Conservation (phyloP, 1,140 invertebrate species). For the Monochamus saltuarius region DNA sequence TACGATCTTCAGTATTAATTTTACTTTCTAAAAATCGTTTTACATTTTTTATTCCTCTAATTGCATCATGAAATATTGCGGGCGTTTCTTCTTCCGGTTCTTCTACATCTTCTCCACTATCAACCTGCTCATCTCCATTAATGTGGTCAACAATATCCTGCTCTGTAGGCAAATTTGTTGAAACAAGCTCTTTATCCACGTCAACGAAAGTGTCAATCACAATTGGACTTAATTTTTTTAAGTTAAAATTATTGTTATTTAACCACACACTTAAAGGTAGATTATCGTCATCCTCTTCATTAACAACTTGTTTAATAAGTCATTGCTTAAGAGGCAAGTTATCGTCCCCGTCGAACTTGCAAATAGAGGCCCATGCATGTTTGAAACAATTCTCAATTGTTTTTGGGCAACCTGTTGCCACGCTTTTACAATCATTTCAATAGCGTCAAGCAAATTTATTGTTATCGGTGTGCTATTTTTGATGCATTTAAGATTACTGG, state of each 20-base stretch:
- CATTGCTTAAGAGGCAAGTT: no score
- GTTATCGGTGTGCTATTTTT: constrained; percentile 2
- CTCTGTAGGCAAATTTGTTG: not conserved
- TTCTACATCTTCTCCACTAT: not conserved
- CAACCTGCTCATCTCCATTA: not conserved
- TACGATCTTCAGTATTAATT: not conserved
- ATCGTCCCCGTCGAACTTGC: no score
- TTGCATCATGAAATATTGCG: not conserved
- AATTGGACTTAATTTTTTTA: not conserved
- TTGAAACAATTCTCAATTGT: no score
- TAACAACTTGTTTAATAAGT: no score
- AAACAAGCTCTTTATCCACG: not conserved
- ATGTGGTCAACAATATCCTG: not conserved
- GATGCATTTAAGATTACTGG: constrained; percentile 1
- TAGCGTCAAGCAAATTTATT: constrained; percentile 4
- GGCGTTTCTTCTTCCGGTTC: constrained; percentile 1
- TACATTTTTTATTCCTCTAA: constrained; percentile 1
- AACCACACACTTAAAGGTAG: no score
- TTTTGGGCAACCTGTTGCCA: not conserved
- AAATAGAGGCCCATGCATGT: no score
- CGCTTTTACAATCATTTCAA: constrained; percentile 1
- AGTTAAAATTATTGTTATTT: no score
- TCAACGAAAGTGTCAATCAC: not conserved
- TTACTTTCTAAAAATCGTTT: constrained; percentile 1
- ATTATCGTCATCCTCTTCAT: no score